A percentile compares a stretch with the other conserved stretches of the same genome.
phyloP scores from a whole-genome alignment of 37 sponge, comb jelly and placozoan species.

The Bolinopsis microptera region DNA sequence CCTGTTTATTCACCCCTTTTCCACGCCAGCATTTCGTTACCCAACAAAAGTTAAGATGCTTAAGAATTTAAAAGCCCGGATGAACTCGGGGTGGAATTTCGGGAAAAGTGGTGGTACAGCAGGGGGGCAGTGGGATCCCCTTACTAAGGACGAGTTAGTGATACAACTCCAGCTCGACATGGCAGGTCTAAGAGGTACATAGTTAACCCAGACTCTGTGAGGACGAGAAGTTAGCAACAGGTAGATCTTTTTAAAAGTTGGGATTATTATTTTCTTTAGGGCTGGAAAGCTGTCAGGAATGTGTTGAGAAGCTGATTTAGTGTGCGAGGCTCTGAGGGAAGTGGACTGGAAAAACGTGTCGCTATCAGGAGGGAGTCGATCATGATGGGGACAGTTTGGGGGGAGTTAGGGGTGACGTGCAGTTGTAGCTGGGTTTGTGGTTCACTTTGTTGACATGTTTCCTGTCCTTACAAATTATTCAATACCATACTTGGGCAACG shows the following conservation, averaged over 20 bases:
- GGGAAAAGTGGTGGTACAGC: neutral
- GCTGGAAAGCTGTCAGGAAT: neutral
- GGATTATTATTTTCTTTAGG: neutral
- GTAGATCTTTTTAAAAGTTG: neutral
- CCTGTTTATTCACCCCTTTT: neutral
- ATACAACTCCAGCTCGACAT: too few relatives aligned
- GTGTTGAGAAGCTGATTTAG: neutral
- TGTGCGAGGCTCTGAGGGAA: neutral
- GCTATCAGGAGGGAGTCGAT: too few relatives aligned
- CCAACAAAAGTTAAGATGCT: neutral
- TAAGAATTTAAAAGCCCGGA: neutral
- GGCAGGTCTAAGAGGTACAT: too few relatives aligned
- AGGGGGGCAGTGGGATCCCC: too few relatives aligned
- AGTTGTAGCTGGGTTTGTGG: too few relatives aligned
- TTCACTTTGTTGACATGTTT: too few relatives aligned
- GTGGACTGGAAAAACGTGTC: neutral
- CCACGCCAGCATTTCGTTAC: neutral
- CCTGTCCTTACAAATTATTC: too few relatives aligned
- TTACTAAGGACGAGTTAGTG: too few relatives aligned
- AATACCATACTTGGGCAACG: too few relatives aligned
- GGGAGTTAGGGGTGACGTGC: too few relatives aligned
- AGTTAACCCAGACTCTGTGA: neutral
- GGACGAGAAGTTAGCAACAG: neutral
- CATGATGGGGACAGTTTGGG: too few relatives aligned
- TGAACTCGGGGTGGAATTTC: neutral